Evolutionary conservation across 2,113 vertebrate genomes (phyloP), one percentile per base, ranked within the genome.

Genomic region (Muntiacus reevesi): DNA sequence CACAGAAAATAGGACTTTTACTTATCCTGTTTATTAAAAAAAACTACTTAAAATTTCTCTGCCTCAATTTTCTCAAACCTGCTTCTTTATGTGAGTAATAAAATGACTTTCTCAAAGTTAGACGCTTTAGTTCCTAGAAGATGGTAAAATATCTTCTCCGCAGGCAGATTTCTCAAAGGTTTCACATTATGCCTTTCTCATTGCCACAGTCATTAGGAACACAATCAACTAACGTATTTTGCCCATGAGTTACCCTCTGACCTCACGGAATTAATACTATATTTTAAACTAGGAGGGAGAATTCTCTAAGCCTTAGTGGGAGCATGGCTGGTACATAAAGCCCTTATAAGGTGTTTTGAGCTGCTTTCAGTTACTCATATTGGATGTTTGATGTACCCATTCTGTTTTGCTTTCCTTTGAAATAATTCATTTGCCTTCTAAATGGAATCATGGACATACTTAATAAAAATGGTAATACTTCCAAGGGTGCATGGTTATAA

Each of bases 401-500:
- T 97, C 94, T 98, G 71, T 94, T 97, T 94, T 92, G 88, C 88
- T 94, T 97, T 96, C 60, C 86, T 97, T 82, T 96, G 87, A 98
- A 97, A 97, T 96, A 97, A 97, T 97, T 97, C 92, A 98, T 98
- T 98, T 97, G 76, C 81, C 59, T 97, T 96, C 94, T 95, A 95
- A 97, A 98, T 93, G 92, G 92, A 97, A 96, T 97, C 64, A 97
- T 96, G 85, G 88, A 97, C 96, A 90, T 92, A 71, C 95, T 97
- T 98, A 95, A 98, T 97, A 95, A 97, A 98, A 98, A 97, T 96
- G 94, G 92, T 97, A 97, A 97, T 96, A 89, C 17, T 91, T 83
- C 47, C 92, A 97, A 96, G 54, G 54, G 81, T 90, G 94, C 45
- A 52, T 89, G 86, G 64, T 59, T 93, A 74, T 86, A 97, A 89